A percentile compares a stretch with the other conserved stretches of the same genome.
phyloP scores from a whole-genome alignment of 2,888 invertebrate species.

The Adineta ricciae region DNA sequence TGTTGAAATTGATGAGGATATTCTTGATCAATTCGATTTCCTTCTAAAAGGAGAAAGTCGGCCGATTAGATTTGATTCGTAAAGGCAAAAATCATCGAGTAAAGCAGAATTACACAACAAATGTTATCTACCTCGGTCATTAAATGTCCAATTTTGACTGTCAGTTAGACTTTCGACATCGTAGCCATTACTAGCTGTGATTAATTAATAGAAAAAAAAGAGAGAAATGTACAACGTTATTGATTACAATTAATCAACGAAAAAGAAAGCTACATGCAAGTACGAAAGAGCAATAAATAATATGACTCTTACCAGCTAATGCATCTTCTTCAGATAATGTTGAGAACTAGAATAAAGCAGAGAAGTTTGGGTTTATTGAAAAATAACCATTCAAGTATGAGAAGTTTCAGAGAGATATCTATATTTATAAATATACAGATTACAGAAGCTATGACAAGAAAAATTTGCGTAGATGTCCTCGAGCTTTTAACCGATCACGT shows the following conservation, averaged over 20 bases:
- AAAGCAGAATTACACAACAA: not conserved
- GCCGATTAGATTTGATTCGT: too few relatives aligned
- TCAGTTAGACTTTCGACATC: conserved; percentile 12
- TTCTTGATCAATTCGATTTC: not conserved
- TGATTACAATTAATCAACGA: not conserved
- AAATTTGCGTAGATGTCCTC: not conserved
- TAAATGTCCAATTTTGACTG: not conserved
- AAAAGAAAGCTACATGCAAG: not conserved
- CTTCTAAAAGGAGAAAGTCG: not conserved
- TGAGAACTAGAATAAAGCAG: not conserved
- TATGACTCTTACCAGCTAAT: not conserved
- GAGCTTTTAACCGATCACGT: not conserved
- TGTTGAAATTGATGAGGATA: not conserved
- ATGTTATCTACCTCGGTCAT: conserved; percentile 1
- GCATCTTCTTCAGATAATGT: conserved; percentile 3
- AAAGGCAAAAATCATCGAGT: not conserved
- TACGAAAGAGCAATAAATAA: too few relatives aligned
- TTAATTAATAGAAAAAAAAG: not conserved
- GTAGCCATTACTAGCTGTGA: conserved; percentile 1
- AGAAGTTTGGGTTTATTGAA: not conserved
- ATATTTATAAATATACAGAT: too few relatives aligned
- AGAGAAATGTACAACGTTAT: too few relatives aligned
- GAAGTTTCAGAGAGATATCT: too few relatives aligned
- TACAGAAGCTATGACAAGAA: not conserved
- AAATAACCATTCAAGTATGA: too few relatives aligned